Conservation (phyloP, 2,888 invertebrate species). For the Epinotia nisella region DNA sequence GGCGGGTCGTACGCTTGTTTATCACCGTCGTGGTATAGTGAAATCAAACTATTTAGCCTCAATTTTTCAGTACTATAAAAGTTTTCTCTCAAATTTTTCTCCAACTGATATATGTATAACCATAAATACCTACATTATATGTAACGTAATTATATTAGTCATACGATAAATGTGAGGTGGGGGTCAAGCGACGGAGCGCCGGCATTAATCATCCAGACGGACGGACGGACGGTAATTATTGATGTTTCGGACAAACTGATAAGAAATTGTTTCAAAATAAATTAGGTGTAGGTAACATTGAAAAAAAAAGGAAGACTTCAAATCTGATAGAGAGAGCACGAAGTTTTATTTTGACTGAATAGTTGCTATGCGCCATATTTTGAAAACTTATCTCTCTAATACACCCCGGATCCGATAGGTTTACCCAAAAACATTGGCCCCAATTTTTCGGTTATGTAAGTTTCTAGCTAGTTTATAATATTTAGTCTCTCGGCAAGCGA, state of each 20-base stretch:
- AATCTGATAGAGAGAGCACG: background rate
- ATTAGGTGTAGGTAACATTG: background rate
- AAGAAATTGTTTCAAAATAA: constrained; percentile 18
- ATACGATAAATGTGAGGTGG: constrained; percentile 45
- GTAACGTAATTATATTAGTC: constrained; percentile 32
- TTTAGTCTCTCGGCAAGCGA: too few relatives aligned
- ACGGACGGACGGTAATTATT: constrained; percentile 47
- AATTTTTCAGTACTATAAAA: too few relatives aligned
- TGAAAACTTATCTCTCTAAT: too few relatives aligned
- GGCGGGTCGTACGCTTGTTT: too few relatives aligned
- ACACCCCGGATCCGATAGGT: too few relatives aligned
- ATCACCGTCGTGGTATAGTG: too few relatives aligned
- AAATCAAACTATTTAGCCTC: too few relatives aligned
- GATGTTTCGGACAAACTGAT: constrained; percentile 30
- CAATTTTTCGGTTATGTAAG: too few relatives aligned
- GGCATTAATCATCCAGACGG: constrained; percentile 64
- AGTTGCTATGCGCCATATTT: too few relatives aligned
- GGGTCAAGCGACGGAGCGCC: constrained; percentile 60
- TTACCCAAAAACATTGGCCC: too few relatives aligned
- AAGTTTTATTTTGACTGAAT: background rate
- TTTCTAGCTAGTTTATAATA: too few relatives aligned
- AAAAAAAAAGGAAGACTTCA: background rate
- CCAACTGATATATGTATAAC: background rate
- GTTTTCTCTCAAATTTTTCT: too few relatives aligned
- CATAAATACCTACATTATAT: background rate